Percentiles rank a stretch among this genome's conserved stretches.
These are phyloP conservation scores for Umimayanthus kanabou DNA, from an alignment of 92 coral and sea anemone species.

Conservation along the genomic window DNA sequence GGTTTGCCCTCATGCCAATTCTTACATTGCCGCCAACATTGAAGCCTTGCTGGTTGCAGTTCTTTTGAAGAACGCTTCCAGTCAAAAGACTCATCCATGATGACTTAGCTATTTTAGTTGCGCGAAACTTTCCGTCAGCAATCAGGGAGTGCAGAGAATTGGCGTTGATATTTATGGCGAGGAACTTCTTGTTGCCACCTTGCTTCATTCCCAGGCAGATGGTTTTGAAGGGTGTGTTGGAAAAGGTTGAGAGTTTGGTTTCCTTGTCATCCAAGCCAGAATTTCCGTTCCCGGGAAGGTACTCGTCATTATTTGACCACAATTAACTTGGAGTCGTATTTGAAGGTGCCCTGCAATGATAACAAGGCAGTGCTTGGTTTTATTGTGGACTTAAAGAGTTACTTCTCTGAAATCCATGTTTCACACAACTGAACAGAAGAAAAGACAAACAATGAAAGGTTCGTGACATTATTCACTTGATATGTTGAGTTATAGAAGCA, in stretches of 20 bases:
- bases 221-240: neutral
- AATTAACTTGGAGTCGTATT: neutral
- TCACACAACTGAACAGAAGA: too few species aligned
- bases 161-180: neutral
- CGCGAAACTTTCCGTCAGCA: conserved; percentile 1
- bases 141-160: neutral
- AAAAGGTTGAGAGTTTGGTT: neutral
- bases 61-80: conserved; percentile 7
- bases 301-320: neutral
- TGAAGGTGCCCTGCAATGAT: neutral
- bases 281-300: neutral
- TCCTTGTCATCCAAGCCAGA: neutral
- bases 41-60: neutral
- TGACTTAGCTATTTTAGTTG: neutral
- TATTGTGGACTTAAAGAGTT: too few species aligned
- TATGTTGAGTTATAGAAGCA: too few species aligned
- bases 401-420: too few species aligned
- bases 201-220: conserved; percentile 9
- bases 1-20: conserved; percentile 2
- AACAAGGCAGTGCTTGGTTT: too few species aligned
- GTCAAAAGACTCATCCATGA: neutral
- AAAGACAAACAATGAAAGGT: too few species aligned
- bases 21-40: neutral
- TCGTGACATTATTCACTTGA: too few species aligned
- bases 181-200: neutral